phyloP scores from a whole-genome alignment of 2,113 vertebrate genomes.

The Gopherus evgoodei region DNA sequence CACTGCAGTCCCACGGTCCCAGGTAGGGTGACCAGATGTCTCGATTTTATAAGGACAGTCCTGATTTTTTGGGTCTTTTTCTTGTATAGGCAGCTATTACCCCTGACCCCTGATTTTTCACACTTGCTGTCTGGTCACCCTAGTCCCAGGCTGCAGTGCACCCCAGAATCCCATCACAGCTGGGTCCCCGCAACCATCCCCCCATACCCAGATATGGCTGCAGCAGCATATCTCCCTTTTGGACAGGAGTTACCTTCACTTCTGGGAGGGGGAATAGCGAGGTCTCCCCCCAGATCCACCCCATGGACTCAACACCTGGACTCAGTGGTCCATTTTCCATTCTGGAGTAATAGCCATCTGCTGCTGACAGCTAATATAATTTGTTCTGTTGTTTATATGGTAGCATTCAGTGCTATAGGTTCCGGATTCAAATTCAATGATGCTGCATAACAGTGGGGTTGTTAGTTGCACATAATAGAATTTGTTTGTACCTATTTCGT shows the following conservation, averaged over 20 bases:
- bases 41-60: no score
- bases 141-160: no score
- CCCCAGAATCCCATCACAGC: no score
- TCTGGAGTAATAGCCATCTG: not conserved
- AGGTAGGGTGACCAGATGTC: no score
- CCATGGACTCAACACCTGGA: not conserved
- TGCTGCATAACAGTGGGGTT: not conserved
- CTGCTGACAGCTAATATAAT: not conserved
- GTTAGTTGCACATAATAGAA: not conserved
- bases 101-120: no score
- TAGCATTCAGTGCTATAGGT: not conserved
- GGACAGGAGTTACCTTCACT: not conserved
- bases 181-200: not conserved
- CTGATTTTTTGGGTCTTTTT: no score
- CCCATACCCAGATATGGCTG: not conserved
- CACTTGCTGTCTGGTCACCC: no score
- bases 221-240: not conserved
- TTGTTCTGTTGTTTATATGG: not conserved
- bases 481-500: rapidly evolving
- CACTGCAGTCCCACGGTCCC: no score
- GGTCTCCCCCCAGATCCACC: not conserved
- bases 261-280: not conserved
- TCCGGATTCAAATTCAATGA: not conserved
- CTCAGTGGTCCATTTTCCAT: not conserved
- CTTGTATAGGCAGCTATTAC: no score